phyloP scores from a whole-genome alignment of 2,888 invertebrate species.

The Apodemia zela region DNA sequence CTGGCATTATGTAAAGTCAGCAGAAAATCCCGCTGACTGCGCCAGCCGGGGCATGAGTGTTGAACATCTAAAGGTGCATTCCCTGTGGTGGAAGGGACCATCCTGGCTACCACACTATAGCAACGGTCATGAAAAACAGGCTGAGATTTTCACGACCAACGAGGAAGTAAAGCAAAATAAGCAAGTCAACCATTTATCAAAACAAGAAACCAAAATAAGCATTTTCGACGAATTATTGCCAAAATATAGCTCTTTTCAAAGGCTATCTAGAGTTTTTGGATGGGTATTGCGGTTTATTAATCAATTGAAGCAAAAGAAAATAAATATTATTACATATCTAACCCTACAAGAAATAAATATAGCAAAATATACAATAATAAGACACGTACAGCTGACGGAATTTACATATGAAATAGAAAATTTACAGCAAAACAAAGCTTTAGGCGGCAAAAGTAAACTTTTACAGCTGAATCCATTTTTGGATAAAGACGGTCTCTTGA shows the following conservation, averaged over 20 bases:
- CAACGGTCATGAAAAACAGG: background rate
- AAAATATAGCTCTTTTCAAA: background rate
- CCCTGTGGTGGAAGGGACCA: background rate
- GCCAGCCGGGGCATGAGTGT: background rate
- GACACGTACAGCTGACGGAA: background rate
- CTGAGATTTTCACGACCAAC: background rate
- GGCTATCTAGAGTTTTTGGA: background rate
- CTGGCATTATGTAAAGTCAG: background rate
- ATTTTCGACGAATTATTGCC: background rate
- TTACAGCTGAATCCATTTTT: background rate
- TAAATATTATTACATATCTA: background rate
- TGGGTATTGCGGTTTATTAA: background rate
- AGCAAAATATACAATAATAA: background rate
- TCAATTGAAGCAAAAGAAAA: background rate
- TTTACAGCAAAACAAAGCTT: background rate
- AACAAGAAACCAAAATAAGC: background rate
- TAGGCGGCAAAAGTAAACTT: background rate
- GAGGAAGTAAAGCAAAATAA: background rate
- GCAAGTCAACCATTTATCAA: background rate
- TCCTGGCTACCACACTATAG: background rate
- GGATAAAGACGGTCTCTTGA: background rate
- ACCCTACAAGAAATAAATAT: background rate
- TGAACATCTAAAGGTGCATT: background rate
- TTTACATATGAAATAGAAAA: background rate
- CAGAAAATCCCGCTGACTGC: background rate